Conservation (phyloP, 30 jellyfish, hydroid and myxozoan genomes). For the Clytia hemisphaerica region DNA sequence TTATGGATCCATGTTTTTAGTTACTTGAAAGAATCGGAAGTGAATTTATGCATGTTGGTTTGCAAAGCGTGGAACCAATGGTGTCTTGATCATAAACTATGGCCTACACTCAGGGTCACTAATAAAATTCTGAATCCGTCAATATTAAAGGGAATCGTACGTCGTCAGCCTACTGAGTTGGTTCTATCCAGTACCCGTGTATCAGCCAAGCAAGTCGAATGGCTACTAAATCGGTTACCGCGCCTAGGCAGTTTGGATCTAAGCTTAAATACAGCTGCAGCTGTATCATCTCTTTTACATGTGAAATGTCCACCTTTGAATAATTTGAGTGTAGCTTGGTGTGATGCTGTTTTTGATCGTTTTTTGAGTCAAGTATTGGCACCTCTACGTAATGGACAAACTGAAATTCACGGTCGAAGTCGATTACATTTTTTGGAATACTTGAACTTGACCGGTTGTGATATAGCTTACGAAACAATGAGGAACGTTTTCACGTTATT, state of each 20-base stretch:
- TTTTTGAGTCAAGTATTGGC: constrained; percentile 41
- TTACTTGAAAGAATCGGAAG: constrained; percentile 41
- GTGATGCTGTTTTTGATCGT: constrained; percentile 65
- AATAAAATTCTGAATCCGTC: constrained; percentile 23
- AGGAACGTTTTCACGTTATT: constrained; percentile 29
- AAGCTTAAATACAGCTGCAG: constrained; percentile 52
- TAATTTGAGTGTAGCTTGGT: constrained; percentile 60
- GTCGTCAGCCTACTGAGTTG: constrained; percentile 73
- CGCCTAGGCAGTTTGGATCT: constrained; percentile 37
- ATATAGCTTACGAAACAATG: constrained; percentile 58
- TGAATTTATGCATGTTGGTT: constrained; percentile 75
- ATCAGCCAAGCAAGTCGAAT: constrained; percentile 51
- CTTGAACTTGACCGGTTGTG: constrained; percentile 65
- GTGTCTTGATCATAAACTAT: constrained; percentile 43
- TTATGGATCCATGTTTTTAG: constrained; percentile 67
- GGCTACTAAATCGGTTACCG: constrained; percentile 77
- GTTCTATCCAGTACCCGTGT: constrained; percentile 48
- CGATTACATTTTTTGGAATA: constrained; percentile 41
- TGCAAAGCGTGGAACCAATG: constrained; percentile 93
- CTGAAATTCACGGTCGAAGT: constrained; percentile 24
- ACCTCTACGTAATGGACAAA: constrained; percentile 21
- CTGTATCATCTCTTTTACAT: constrained; percentile 54
- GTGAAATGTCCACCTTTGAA: constrained; percentile 50
- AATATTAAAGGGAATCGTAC: constrained; percentile 59
- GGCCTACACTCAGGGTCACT: constrained; percentile 48